Evolutionary conservation across 2,888 invertebrate species (phyloP), one percentile per base, ranked within the genome.

Genomic region (Idaea straminata): DNA sequence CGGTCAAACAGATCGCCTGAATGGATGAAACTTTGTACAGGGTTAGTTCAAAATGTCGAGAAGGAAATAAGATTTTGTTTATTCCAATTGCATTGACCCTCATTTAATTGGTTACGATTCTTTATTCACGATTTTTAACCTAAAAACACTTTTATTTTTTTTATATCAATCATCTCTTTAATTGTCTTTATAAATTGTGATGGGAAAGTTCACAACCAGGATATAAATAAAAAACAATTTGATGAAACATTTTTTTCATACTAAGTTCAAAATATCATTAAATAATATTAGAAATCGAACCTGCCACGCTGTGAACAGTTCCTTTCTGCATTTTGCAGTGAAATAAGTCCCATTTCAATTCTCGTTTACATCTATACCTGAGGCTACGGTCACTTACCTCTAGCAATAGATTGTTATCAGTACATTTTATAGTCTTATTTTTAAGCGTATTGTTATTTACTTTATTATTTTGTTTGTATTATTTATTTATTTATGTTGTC

Each of bases 371-470:
- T 38, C 38, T 13, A 38, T 38, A 38, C 38, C 38, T 38, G 47
- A 47, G 47, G 47, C 47, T 47, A 47, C 47, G 47, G 47, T 47
- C 47, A 47, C 47, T 47, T 47, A 47, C 47, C 47, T 47, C 47
- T 47, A 47, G 47, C 47, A 47, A 47, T 47, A 47, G 47, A 47
- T 47, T 47, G 47, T 47, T 47, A 47, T 47, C 47, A 47, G 13
- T 47, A 47, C 47, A 47, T 47, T 47, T 47, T 47, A 47, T 47
- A 47, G 47, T 47, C 47, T 47, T 47, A 47, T 70, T 66, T 71
- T 67, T 65, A 66, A 65, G 64, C 63, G 62, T 57, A 62, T 62
- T 60, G 47, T 65, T 65, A 38, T 62, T 60, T 58, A 61, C 63
- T 59, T 35, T 61, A 61, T 66, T 65, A 59, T 61, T 61, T 62